Evolutionary conservation across 2,113 vertebrate genomes (phyloP), one percentile per base, ranked within the genome.

Genomic region (Prionailurus bengalensis): DNA sequence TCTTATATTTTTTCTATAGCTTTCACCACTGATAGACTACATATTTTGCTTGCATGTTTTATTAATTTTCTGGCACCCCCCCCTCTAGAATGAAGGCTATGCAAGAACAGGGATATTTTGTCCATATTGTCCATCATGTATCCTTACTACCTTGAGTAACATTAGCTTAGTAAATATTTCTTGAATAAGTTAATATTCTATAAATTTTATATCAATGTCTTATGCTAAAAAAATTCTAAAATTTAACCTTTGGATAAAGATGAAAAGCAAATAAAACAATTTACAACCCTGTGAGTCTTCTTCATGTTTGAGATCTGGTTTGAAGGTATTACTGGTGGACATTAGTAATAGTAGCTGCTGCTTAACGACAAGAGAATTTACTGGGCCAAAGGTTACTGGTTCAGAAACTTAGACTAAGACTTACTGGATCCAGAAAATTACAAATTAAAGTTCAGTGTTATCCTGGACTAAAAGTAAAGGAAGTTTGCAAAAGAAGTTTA

Each of bases 401-500:
- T 82, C 42, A 74, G 55, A 86, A 90, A 84, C 39, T 76, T 66
- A 76, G 15, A 70, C 4, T 74, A 80, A 70, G 36, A 58, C 45
- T 80, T 14, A 55, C 10, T 31, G 33, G 11, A 83, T 33, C 25
- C n/a, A 45, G 51, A 94, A 96, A 74, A 65, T 81, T 53, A 61
- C 23, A 90, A 36, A 45, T 91, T 91, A 48, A 88, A 92, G 58
- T 51, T n/a, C 2, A 73, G 8, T 61, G 79, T 94, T 92, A 36
- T 11, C 51, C 25, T 93, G 33, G 17, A 89, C 48, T 51, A 66
- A 90, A 95, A 79, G 33, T n/a, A 66, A 98, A 31, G 17, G 48
- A 94, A 94, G 55, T n/a, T 87, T 27, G 51, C 45, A 92, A 95
- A 97, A 78, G 25, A 97, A 96, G 87, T 65, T 91, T 84, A 53